Evolutionary conservation across 2,797 vertebrate species (phyloP).

Genomic region (Pseudomugil tenellus): DNA sequence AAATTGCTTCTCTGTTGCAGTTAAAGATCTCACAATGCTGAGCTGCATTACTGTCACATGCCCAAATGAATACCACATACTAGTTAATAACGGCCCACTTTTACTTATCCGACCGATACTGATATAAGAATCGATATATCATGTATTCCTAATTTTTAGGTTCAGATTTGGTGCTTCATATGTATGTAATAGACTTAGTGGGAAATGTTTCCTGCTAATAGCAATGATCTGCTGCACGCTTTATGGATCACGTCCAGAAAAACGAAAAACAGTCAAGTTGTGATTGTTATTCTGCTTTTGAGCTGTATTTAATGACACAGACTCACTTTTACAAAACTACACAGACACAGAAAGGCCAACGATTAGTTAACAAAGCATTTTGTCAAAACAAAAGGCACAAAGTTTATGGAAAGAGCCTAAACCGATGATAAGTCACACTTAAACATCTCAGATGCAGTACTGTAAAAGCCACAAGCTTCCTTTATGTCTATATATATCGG

Average conservation of each 20-base stretch:
- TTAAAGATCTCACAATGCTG: no score
- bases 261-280: background rate
- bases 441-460: slow-evolving; percentile 38
- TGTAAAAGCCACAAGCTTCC: background rate
- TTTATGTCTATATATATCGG: background rate
- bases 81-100: no score
- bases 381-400: slow-evolving; percentile 65
- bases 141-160: no score
- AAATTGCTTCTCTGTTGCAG: no score
- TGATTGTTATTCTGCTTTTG: slow-evolving; percentile 23
- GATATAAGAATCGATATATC: no score
- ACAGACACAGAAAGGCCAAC: slow-evolving; percentile 46
- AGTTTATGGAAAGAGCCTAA: slow-evolving; percentile 34
- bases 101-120: no score
- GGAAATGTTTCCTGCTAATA: no score
- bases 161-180: background rate
- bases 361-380: slow-evolving; percentile 50
- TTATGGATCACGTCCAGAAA: no score
- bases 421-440: slow-evolving; percentile 43
- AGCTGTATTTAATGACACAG: slow-evolving; percentile 55
- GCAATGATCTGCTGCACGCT: no score
- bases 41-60: no score
- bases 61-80: no score
- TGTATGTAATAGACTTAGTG: no score
- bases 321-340: slow-evolving; percentile 46